Evolutionary conservation across 1,140 invertebrate genomes (phyloP).

Genomic region (Tachypleus tridentatus): DNA sequence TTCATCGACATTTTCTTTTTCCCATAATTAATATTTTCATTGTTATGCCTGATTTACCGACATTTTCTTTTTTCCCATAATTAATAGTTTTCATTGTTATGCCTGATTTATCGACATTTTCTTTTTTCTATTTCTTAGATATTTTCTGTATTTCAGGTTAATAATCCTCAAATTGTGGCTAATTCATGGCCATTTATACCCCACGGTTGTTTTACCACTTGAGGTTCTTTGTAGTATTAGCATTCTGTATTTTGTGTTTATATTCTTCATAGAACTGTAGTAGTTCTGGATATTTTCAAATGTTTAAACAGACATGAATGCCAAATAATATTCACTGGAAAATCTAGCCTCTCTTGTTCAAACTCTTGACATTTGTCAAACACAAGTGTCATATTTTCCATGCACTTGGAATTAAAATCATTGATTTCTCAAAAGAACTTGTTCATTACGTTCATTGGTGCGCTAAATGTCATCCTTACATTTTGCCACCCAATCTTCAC

Average conservation of each 20-base stretch:
- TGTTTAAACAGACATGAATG: conserved; percentile 84
- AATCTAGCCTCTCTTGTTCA: conserved; percentile 79
- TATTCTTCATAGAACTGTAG: conserved; percentile 94
- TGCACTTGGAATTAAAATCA: conserved; percentile 91
- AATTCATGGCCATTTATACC: conserved; percentile 97
- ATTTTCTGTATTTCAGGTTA: too few species aligned
- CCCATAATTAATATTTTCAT: too few species aligned
- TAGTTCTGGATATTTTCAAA: conserved; percentile 81
- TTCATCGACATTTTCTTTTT: too few species aligned
- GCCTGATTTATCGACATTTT: too few species aligned
- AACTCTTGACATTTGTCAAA: conserved; percentile 94
- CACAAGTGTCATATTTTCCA: conserved; percentile 88
- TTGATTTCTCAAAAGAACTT: conserved; percentile 83
- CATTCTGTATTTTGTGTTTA: conserved; percentile 85
- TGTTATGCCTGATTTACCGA: too few species aligned
- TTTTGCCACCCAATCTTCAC: conserved; percentile 84
- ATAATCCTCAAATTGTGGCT: conserved; percentile 97
- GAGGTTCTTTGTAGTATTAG: conserved; percentile 88
- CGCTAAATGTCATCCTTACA: conserved; percentile 87
- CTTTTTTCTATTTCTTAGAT: too few species aligned
- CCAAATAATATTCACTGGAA: conserved; percentile 92
- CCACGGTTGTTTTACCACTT: conserved; percentile 98
- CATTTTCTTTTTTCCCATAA: too few species aligned
- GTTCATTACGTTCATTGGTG: conserved; percentile 83
- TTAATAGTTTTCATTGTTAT: too few species aligned